Conservation (phyloP, 1,140 invertebrate species). For the Adoxophyes honmai region DNA sequence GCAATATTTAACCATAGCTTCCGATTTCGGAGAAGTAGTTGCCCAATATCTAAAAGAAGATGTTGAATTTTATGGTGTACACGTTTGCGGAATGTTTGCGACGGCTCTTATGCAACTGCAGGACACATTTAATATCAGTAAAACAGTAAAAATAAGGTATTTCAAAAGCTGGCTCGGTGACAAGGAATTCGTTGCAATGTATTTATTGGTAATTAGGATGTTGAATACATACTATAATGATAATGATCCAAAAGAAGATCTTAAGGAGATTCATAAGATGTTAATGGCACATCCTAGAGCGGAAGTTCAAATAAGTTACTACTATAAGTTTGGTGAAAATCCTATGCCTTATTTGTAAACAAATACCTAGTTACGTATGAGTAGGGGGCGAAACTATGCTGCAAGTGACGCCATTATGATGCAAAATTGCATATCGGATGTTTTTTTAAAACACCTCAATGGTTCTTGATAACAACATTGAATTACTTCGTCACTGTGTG, state of each 20-base stretch:
- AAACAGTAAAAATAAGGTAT: background rate
- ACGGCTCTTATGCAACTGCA: background rate
- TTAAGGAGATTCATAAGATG: background rate
- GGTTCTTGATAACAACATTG: too few relatives aligned
- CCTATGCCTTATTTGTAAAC: background rate
- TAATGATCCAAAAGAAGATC: background rate
- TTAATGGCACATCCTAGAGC: background rate
- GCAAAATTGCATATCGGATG: too few relatives aligned
- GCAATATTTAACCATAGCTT: background rate
- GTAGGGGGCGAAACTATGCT: too few relatives aligned
- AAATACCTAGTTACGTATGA: too few relatives aligned
- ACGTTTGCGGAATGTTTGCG: background rate
- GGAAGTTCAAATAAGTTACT: background rate
- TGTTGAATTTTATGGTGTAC: background rate
- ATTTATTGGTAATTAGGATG: background rate
- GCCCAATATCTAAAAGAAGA: background rate
- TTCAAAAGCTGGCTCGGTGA: background rate
- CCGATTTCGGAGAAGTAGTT: background rate
- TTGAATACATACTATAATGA: background rate
- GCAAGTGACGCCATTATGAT: too few relatives aligned
- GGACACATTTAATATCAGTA: background rate
- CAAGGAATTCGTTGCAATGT: background rate
- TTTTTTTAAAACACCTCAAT: too few relatives aligned
- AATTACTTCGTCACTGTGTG: too few relatives aligned
- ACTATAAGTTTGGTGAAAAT: background rate